Conservation (phyloP, 92 coral and sea anemone species). For the Isaurus tuberculatus region DNA sequence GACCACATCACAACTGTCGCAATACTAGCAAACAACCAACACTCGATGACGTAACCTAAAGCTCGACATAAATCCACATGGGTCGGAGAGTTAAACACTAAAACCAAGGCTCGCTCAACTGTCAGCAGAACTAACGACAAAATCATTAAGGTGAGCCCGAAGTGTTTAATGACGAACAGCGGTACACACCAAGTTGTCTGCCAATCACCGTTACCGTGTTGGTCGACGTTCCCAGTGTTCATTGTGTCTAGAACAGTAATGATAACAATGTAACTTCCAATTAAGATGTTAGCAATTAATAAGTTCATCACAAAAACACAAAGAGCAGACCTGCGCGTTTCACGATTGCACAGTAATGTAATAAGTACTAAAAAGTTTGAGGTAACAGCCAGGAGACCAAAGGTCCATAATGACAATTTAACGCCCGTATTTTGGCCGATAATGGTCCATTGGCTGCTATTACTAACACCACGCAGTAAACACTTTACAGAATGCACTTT, state of each 20-base stretch:
- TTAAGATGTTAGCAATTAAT: conserved; percentile 77
- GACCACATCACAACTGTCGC: conserved; percentile 85
- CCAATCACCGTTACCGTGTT: conserved; percentile 83
- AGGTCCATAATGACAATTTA: conserved; percentile 89
- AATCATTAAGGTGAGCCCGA: conserved; percentile 77
- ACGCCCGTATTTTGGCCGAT: conserved; percentile 87
- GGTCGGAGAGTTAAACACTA: conserved; percentile 66
- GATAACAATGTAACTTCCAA: conserved; percentile 77
- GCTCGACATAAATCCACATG: conserved; percentile 86
- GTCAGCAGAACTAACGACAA: conserved; percentile 73
- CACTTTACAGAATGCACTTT: conserved; percentile 56
- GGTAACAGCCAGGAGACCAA: conserved; percentile 83
- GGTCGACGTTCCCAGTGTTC: conserved; percentile 75
- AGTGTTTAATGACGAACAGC: conserved; percentile 78
- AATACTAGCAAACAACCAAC: conserved; percentile 84
- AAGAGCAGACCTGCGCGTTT: conserved; percentile 78
- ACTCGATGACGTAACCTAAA: conserved; percentile 82
- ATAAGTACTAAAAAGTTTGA: conserved; percentile 78
- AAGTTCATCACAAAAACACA: conserved; percentile 88
- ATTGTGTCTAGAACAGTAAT: conserved; percentile 80
- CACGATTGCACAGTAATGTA: conserved; percentile 77
- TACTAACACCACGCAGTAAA: conserved; percentile 52
- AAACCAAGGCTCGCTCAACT: conserved; percentile 71
- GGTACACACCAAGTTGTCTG: conserved; percentile 75
- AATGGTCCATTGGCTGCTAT: conserved; percentile 70